Base-by-base conservation (phyloP, 2,888 invertebrate species). In the Cryptocephalus primarius region DNA sequence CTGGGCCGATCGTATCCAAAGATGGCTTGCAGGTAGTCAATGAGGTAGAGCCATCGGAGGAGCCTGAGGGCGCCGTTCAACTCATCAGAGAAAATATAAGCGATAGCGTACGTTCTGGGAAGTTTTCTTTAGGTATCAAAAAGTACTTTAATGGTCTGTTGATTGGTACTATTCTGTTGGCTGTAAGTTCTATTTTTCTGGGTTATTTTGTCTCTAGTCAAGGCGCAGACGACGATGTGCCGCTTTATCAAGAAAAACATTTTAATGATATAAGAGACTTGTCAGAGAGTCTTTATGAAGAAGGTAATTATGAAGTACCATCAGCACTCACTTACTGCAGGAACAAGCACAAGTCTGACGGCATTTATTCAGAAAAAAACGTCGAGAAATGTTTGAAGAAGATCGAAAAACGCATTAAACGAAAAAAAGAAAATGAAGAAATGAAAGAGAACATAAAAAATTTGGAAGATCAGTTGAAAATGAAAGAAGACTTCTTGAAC, bases 321-420 rank as follows among this genome's bases (percentile, higher is more conserved):
- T 47, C 44, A 36, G 38, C 45, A 22, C 34, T 50, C n/a, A 34
- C 39, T 32, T 48, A 42, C 9, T 50, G 50, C 33, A 33, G 46
- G 43, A 40, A 50, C 33, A 45, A 45, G 31, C 47, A 48, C 43
- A 50, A 45, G 41, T n/a, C 42, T 12, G 47, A 46, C 34, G 43
- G 39, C 1, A 43, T 45, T 32, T 45, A 40, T 41, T 39, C 32
- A 8, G 42, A 48, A 45, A 4, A 36, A 10, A 48, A 48, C 39
- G 31, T 47, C 12, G 12, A 41, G 9, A 48, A 45, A 41, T 50
- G 50, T 38, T 41, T 50, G 10, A 13, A 39, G 8, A 42, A 48
- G 45, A 41, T 43, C 33, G 45, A 43, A 31, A 45, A 44, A 31
- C 32, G 40, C 9, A 39, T 43, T 33, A 43, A 46, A 31, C 22